A percentile compares a stretch with the other conserved stretches of the same genome.
Evolutionary conservation across 1,140 invertebrate species (phyloP).

Genomic region (Elysia chlorotica): DNA sequence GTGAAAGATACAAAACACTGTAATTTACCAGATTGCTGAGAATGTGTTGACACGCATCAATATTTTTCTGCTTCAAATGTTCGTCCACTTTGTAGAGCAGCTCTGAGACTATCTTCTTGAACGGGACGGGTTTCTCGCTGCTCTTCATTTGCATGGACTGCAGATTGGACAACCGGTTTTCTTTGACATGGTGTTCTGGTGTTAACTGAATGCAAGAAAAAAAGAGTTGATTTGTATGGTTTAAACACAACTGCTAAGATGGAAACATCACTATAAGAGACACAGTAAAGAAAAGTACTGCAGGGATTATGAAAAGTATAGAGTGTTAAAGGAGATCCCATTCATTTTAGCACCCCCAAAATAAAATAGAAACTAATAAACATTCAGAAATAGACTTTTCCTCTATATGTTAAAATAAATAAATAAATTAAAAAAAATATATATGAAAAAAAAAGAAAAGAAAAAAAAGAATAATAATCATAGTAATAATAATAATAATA

Average conservation of each 20-base stretch:
- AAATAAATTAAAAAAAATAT: too few species aligned
- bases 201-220: background rate
- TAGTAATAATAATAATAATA: too few species aligned
- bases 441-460: too few species aligned
- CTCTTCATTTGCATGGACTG: background rate
- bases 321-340: too few species aligned
- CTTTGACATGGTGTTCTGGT: slow-evolving; percentile 5
- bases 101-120: background rate
- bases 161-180: slow-evolving; percentile 4
- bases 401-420: too few species aligned
- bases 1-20: background rate
- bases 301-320: background rate
- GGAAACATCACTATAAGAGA: background rate
- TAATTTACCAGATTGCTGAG: slow-evolving; percentile 10
- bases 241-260: background rate
- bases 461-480: too few species aligned
- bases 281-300: background rate
- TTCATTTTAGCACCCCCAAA: too few species aligned
- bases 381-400: too few species aligned
- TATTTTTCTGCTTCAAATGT: slow-evolving; percentile 6
- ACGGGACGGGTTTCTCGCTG: background rate
- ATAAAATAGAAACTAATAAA: too few species aligned
- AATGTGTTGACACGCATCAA: slow-evolving; percentile 11
- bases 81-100: background rate
- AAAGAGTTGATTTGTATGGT: background rate